These are phyloP conservation scores for Desmodus rotundus DNA, from an alignment of 2,113 vertebrate genomes.

Conservation along the genomic window DNA sequence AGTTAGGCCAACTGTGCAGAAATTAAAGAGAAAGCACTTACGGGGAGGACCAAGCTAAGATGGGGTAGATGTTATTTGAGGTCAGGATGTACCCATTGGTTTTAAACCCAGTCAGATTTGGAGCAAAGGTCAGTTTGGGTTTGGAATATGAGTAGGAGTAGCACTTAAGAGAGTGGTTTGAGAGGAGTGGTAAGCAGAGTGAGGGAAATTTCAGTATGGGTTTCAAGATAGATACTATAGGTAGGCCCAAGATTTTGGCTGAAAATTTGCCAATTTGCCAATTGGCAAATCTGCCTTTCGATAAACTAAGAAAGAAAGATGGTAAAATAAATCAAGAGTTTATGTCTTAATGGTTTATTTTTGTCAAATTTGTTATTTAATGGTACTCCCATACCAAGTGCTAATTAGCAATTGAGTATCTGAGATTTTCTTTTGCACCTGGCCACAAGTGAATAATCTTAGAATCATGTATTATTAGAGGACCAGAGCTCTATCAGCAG, in stretches of 20 bases:
- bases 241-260: background rate
- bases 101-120: slow-evolving; percentile 2
- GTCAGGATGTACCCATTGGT: background rate
- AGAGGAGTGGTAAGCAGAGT: background rate
- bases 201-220: background rate
- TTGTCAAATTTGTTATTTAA: background rate
- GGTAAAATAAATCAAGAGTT: slow-evolving; percentile 15
- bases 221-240: background rate
- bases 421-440: background rate
- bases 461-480: background rate
- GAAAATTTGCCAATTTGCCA: no score
- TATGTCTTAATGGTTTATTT: background rate
- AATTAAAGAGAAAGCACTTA: background rate
- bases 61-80: background rate
- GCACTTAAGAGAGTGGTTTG: background rate
- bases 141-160: background rate
- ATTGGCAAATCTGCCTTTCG: background rate
- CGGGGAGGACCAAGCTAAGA: background rate
- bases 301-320: background rate
- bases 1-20: background rate
- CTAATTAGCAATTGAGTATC: background rate
- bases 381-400: background rate
- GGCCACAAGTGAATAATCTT: background rate
- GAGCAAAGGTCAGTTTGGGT: background rate
- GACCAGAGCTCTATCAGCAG: background rate